These are phyloP conservation scores for Catostomus latipinnis DNA, from an alignment of 2,797 vertebrate species.

Conservation along the genomic window DNA sequence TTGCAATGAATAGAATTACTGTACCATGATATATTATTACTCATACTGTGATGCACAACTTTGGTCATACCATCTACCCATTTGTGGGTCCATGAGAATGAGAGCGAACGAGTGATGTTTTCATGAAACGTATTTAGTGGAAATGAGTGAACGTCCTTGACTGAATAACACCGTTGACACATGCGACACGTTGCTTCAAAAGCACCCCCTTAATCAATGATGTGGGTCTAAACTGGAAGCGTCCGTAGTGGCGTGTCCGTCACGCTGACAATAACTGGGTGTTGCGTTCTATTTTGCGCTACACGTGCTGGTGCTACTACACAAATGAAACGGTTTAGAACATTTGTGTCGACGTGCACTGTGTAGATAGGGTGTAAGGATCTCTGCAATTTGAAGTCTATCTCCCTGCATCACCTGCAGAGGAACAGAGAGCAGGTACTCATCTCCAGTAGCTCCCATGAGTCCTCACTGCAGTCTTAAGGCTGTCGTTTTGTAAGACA, in stretches of 20 bases:
- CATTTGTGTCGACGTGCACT: no score
- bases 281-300: no score
- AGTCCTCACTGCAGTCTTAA: constrained; percentile 9
- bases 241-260: no score
- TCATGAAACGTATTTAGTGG: constrained; percentile 13
- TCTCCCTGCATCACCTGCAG: constrained; percentile 10
- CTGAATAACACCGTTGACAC: background rate
- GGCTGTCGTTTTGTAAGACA: constrained; percentile 5
- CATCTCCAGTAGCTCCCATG: constrained; percentile 2
- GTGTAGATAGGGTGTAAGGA: background rate
- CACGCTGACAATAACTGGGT: no score
- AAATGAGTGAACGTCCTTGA: background rate
- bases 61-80: background rate
- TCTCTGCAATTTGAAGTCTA: constrained; percentile 1
- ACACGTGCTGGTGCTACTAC: no score
- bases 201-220: no score
- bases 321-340: no score
- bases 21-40: no score
- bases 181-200: no score
- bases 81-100: background rate
- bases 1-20: background rate
- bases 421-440: constrained; percentile 23
- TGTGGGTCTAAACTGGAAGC: no score
- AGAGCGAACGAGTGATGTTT: background rate
- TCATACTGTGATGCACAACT: background rate